Evolutionary conservation across 2,888 invertebrate genomes (phyloP), one percentile per base, ranked within the genome.

Genomic region (Clanis bilineata): DNA sequence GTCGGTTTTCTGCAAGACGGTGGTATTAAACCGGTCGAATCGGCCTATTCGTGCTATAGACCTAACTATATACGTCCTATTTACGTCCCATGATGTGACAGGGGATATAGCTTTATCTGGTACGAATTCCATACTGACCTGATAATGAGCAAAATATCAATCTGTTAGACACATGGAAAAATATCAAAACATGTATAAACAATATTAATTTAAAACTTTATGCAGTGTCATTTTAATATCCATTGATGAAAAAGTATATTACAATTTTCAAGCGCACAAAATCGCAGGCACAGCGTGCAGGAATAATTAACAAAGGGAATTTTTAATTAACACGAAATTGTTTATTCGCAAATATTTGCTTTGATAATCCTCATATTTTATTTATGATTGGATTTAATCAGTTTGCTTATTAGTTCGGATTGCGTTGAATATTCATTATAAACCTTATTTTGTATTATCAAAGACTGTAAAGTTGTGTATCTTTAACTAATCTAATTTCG

Each of bases 281-380:
- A 28, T 56, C 32, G 3, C 55, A 36, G 39, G n/a, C 28, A 44
- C 22, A 57, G 45, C 23, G 23, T 47, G 25, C 25, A 47, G 25
- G 25, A 47, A 47, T 47, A 47, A 47, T 47, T 47, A 25, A 25
- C 25, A 47, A n/a, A 21, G 25, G 25, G 25, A 47, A 25, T 47
- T 41, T 47, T 47, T 25, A 47, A 47, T 47, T 47, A 47, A 25
- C 45, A 47, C n/a, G 6, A 15, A 2, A 25, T 47, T 23, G 45
- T 12, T 47, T 47, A 25, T 47, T 47, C 23, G 15, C 25, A 47
- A 47, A 41, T 41, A 41, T 18, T 25, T 47, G 25, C 15, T 45
- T 15, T 45, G 45, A 25, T n/a, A 25, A 45, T 22, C 57, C 5
- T 41, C 3, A 23, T 47, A n/a, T 25, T n/a, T 47, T 25, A 25